Evolutionary conservation across 2,888 invertebrate genomes (phyloP).

Genomic region (Cybosia mesomella): DNA sequence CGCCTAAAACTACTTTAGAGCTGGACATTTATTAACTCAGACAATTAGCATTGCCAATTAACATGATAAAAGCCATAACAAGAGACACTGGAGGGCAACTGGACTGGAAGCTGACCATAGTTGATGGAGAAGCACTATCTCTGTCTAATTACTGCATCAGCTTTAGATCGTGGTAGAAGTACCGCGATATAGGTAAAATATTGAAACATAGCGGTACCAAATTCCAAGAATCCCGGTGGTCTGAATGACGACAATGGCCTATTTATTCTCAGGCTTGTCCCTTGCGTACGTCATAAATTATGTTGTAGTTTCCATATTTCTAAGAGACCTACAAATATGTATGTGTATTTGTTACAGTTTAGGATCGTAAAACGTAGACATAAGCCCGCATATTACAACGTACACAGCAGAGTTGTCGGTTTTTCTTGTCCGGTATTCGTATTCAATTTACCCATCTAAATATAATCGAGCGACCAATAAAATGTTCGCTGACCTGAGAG

Average conservation of each 20-base stretch:
- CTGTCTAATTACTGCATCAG: too few species aligned
- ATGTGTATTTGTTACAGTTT: conserved; percentile 2
- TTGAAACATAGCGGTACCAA: too few species aligned
- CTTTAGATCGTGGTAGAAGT: too few species aligned
- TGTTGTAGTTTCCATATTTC: background rate
- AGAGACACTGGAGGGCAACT: too few species aligned
- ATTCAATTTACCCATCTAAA: background rate
- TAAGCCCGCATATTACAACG: conserved; percentile 21
- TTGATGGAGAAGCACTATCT: too few species aligned
- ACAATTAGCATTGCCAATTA: too few species aligned
- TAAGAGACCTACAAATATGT: background rate
- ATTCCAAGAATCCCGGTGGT: background rate
- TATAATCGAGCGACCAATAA: background rate
- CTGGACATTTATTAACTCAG: too few species aligned
- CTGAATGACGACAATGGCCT: background rate
- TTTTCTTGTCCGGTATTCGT: background rate
- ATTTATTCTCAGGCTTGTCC: background rate
- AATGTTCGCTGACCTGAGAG: background rate
- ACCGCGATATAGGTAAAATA: too few species aligned
- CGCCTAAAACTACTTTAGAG: too few species aligned
- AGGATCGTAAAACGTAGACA: conserved; percentile 3
- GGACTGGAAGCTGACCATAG: too few species aligned
- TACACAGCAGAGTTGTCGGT: background rate
- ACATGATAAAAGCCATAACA: too few species aligned
- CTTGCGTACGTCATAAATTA: background rate